Evolutionary conservation across 2,888 invertebrate species (phyloP).

Genomic region (Dasypolia templi): DNA sequence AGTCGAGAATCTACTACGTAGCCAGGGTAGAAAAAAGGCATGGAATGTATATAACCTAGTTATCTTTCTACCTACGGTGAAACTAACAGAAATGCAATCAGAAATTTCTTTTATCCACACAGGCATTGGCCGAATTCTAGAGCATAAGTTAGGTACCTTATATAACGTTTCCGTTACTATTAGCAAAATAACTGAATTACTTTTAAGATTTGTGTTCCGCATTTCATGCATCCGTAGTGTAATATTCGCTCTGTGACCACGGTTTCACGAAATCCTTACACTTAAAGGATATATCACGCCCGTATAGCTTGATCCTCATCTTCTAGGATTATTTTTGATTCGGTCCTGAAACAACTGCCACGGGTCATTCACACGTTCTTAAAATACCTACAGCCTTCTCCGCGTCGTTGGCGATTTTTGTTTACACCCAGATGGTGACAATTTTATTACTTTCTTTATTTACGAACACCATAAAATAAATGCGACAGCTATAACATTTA

Average conservation of each 20-base stretch:
- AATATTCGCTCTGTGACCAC: background rate
- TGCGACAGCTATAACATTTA: slow-evolving; percentile 65
- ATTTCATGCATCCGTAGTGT: background rate
- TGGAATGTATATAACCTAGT: too few species aligned
- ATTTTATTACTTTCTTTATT: slow-evolving; percentile 70
- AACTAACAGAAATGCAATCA: background rate
- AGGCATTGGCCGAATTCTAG: background rate
- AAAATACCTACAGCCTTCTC: slow-evolving; percentile 36
- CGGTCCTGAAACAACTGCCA: background rate
- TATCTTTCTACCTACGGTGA: background rate
- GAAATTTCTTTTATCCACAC: background rate
- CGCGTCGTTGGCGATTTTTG: slow-evolving; percentile 55
- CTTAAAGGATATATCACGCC: too few species aligned
- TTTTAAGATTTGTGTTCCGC: background rate
- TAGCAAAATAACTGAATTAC: background rate
- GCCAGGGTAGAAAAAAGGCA: too few species aligned
- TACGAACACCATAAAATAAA: slow-evolving; percentile 72
- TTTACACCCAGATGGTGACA: slow-evolving; percentile 63
- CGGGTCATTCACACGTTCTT: slow-evolving; percentile 18
- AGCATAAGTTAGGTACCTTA: too few species aligned
- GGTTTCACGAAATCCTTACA: background rate
- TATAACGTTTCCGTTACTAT: background rate
- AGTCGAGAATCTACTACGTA: too few species aligned
- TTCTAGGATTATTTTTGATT: background rate
- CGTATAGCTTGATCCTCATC: background rate